These are phyloP conservation scores for Orthochromis malagaraziensis DNA, from an alignment of 2,113 vertebrate species.

Conservation along the genomic window DNA sequence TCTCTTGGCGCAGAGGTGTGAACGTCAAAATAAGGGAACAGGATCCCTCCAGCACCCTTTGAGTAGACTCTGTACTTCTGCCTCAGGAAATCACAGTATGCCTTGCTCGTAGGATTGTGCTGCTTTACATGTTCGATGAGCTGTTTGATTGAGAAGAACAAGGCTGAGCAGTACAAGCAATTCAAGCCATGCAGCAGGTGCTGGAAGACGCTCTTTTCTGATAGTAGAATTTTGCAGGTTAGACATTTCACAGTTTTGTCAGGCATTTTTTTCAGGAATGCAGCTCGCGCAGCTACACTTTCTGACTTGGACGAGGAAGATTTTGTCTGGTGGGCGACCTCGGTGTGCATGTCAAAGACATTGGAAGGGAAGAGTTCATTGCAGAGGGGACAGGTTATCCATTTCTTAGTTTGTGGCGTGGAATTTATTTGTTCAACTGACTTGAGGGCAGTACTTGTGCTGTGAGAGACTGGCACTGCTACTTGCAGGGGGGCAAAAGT, in stretches of 20 bases:
- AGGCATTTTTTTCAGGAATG: slow-evolving; percentile 86
- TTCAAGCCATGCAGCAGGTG: slow-evolving; percentile 89
- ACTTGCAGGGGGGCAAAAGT: slow-evolving; percentile 86
- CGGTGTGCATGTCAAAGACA: slow-evolving; percentile 89
- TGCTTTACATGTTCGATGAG: slow-evolving; percentile 81
- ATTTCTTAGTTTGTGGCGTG: slow-evolving; percentile 83
- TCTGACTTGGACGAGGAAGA: slow-evolving; percentile 34
- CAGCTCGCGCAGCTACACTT: slow-evolving; percentile 81
- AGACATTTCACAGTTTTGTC: slow-evolving; percentile 86
- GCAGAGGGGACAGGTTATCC: slow-evolving; percentile 93
- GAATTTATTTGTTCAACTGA: slow-evolving; percentile 62
- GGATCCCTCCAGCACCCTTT: slow-evolving; percentile 74
- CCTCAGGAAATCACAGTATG: slow-evolving; percentile 82
- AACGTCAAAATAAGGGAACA: slow-evolving; percentile 90
- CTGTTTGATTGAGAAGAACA: slow-evolving; percentile 85
- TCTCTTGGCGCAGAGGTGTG: slow-evolving; percentile 80
- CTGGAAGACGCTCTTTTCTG: slow-evolving; percentile 83
- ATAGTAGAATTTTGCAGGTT: slow-evolving; percentile 82
- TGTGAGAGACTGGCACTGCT: slow-evolving; percentile 75
- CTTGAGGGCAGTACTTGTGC: slow-evolving; percentile 54
- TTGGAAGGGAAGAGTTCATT: slow-evolving; percentile 93
- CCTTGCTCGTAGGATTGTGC: slow-evolving; percentile 79
- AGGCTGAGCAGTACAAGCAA: slow-evolving; percentile 86
- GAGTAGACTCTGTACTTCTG: slow-evolving; percentile 81
- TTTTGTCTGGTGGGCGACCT: slow-evolving; percentile 81